Base-by-base conservation (phyloP, 1,140 invertebrate species). In the Magallana angulata region DNA sequence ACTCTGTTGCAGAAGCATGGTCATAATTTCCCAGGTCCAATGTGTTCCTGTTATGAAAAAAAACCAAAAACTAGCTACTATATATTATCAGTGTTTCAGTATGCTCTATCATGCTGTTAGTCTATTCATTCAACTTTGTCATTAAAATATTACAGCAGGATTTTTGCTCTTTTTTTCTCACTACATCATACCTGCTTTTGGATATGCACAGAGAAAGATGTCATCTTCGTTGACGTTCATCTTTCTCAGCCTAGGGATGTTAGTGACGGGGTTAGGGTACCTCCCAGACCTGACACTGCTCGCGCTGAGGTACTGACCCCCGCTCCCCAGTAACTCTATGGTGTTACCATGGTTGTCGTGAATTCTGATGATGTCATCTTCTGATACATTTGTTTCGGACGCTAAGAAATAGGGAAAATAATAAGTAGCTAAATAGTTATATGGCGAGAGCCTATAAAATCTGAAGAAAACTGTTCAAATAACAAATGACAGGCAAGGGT, bases 1-100 rank as follows among this genome's bases (percentile, higher is more conserved):
- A 0, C 36, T 89, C n/a, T 87, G 86, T 18, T 84, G 24, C 7
- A 87, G 68, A 9, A 92, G 86, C 88, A 91, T 90, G 9, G 62
- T 59, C 7, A 87, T 87, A 11, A 91, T 90, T 76, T 92, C 91
- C 87, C 85, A 91, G 80, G 89, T 86, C 91, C 91, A 91, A 64
- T 92, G 91, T 7, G 90, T 90, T 8, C 91, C 91, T 92, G 60
- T 2, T 48, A 48, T 48, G 36, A 0, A 6, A 57, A 57, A 82
- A 30, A 82, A 24, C 24, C 24, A 3, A 30, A 76, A 76, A 36
- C 36, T 48, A 48, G 36, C 36, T 48, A 48, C 36, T 5, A 48
- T 24, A 24, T 24, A 24, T 48, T 48, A 48, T 48, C 36, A 48
- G 36, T 48, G 36, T 48, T 48, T 2, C 36, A 48, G 5, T 48